Evolutionary conservation across 1,140 invertebrate species (phyloP).

Genomic region (Dermatophagoides farinae): DNA sequence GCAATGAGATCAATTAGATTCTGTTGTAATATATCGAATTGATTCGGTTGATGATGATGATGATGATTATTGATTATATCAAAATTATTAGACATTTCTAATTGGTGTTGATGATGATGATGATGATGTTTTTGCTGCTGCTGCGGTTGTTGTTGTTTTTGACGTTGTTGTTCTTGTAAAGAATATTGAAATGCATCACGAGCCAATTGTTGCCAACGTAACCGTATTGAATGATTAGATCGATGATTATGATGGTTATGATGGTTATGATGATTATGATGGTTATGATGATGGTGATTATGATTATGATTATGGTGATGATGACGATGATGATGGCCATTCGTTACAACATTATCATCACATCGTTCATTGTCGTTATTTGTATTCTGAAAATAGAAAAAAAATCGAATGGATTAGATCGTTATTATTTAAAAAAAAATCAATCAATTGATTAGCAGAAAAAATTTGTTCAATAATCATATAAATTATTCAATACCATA

Average conservation of each 20-base stretch:
- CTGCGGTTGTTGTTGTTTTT: slow-evolving; percentile 2
- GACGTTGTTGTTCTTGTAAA: not conserved
- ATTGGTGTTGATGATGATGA: not conserved
- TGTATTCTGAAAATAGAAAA: not conserved
- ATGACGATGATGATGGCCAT: not conserved
- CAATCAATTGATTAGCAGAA: not conserved
- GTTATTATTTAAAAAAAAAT: not conserved
- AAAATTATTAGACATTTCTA: not conserved
- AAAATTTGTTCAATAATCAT: not conserved
- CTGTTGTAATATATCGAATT: not conserved
- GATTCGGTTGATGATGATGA: not conserved
- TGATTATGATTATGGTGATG: not conserved
- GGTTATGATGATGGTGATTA: not conserved
- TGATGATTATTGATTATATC: not conserved
- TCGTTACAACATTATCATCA: not conserved
- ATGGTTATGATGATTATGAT: not conserved
- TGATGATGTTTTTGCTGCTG: not conserved
- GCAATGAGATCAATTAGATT: not conserved
- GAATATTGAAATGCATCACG: slow-evolving; percentile 2
- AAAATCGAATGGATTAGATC: not conserved
- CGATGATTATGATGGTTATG: not conserved
- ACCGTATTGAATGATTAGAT: not conserved
- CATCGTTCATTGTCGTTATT: not conserved
- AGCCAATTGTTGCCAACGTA: slow-evolving; percentile 6
- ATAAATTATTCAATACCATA: too few species aligned